A percentile compares a stretch with the other conserved stretches of the same genome.
Evolutionary conservation across 1,140 invertebrate species (phyloP).

Genomic region (Thaumetopoea pityocampa): DNA sequence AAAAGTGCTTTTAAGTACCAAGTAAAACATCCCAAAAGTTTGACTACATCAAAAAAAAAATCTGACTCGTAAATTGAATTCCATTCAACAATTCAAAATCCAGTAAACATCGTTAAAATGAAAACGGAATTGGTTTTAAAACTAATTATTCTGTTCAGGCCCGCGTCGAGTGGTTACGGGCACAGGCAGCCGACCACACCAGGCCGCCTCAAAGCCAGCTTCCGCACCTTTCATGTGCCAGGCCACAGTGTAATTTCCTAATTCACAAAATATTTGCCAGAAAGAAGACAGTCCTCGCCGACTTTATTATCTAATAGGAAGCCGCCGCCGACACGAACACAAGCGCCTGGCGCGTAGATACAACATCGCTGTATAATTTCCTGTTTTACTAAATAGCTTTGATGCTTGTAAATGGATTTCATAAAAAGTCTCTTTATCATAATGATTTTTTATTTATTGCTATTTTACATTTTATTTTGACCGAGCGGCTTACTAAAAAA

Average conservation of each 20-base stretch:
- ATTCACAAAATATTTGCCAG: conserved; percentile 53
- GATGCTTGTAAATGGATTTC: conserved; percentile 46
- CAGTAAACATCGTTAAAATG: too few species aligned
- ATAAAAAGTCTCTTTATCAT: conserved; percentile 16
- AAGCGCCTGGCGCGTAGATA: conserved; percentile 43
- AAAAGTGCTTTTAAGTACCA: too few species aligned
- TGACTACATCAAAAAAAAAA: too few species aligned
- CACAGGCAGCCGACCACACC: conserved; percentile 1
- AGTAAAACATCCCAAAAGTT: too few species aligned
- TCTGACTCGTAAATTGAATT: too few species aligned
- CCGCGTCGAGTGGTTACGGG: too few species aligned
- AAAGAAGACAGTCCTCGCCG: conserved; percentile 44
- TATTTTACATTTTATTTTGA: too few species aligned
- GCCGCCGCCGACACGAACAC: conserved; percentile 50
- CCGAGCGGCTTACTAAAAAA: too few species aligned
- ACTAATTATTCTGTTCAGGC: too few species aligned
- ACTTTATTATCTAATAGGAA: conserved; percentile 71
- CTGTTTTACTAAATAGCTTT: conserved; percentile 63
- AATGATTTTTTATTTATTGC: conserved; percentile 1
- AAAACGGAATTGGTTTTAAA: too few species aligned
- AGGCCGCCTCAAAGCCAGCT: conserved; percentile 31
- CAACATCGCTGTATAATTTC: conserved; percentile 63
- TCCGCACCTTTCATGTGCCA: conserved; percentile 50
- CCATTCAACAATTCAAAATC: too few species aligned
- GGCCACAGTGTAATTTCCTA: conserved; percentile 63